These are phyloP conservation scores for Chydorus sphaericus DNA, from an alignment of 2,888 invertebrate species.

Conservation along the genomic window DNA sequence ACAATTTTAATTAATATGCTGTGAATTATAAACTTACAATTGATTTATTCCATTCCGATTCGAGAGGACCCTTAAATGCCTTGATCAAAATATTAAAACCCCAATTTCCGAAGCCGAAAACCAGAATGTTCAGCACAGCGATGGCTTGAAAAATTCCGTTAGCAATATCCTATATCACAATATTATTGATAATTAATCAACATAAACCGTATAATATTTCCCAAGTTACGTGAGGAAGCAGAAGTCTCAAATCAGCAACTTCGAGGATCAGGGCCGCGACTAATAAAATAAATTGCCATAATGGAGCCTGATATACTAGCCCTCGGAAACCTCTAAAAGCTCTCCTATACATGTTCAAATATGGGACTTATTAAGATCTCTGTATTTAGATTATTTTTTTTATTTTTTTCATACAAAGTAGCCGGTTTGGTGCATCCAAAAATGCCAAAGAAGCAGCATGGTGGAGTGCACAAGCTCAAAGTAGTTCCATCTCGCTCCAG, in stretches of 20 bases:
- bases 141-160: not conserved
- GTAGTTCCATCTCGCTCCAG: not conserved
- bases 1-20: too few relatives aligned
- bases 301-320: slow-evolving; percentile 7
- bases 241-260: not conserved
- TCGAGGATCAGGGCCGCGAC: not conserved
- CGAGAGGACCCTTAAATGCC: not conserved
- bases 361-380: too few relatives aligned
- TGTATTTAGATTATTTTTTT: not conserved
- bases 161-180: not conserved
- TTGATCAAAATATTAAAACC: slow-evolving; percentile 5
- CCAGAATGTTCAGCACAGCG: slow-evolving; percentile 1
- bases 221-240: not conserved
- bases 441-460: slow-evolving; percentile 8
- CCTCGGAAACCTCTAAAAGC: not conserved
- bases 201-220: not conserved
- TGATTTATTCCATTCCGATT: not conserved
- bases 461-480: not conserved
- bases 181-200: too few relatives aligned
- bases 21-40: not conserved
- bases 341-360: too few relatives aligned
- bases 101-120: slow-evolving; percentile 9
- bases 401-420: too few relatives aligned
- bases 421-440: not conserved
- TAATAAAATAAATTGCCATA: slow-evolving; percentile 5